Evolutionary conservation across 2,888 invertebrate species (phyloP).

Genomic region (Platycheirus albimanus): DNA sequence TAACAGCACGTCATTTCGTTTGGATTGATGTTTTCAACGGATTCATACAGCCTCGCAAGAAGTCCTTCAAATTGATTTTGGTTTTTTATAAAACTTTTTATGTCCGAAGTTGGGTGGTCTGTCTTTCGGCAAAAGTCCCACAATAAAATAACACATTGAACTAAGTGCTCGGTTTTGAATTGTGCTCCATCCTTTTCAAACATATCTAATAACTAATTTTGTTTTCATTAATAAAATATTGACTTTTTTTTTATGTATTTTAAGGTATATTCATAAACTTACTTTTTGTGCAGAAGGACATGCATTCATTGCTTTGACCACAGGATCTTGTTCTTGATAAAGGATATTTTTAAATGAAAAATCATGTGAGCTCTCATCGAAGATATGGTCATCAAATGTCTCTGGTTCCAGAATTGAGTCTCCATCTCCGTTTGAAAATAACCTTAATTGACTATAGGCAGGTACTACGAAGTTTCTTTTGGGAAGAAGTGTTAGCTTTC

Average conservation of each 20-base stretch:
- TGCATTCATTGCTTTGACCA: conserved; percentile 30
- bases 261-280: not conserved
- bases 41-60: conserved; percentile 77
- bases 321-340: conserved; percentile 45
- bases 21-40: conserved; percentile 79
- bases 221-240: too few relatives aligned
- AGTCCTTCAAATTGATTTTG: conserved; percentile 63
- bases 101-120: not conserved
- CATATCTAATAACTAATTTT: conserved; percentile 74
- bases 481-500: not conserved
- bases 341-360: conserved; percentile 56
- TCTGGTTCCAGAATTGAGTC: conserved; percentile 47
- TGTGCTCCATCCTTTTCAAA: conserved; percentile 27
- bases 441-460: conserved; percentile 15
- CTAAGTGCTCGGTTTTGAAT: conserved; percentile 73
- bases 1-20: conserved; percentile 82
- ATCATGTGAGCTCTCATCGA: conserved; percentile 34
- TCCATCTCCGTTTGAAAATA: conserved; percentile 45
- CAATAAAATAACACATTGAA: conserved; percentile 76
- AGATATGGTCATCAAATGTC: conserved; percentile 26
- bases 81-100: conserved; percentile 25
- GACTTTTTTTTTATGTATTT: too few relatives aligned
- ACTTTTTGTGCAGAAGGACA: conserved; percentile 46
- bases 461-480: not conserved
- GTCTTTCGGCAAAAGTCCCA: conserved; percentile 75